Conservation (phyloP, 2,113 vertebrate genomes). For the Megaleporinus macrocephalus region DNA sequence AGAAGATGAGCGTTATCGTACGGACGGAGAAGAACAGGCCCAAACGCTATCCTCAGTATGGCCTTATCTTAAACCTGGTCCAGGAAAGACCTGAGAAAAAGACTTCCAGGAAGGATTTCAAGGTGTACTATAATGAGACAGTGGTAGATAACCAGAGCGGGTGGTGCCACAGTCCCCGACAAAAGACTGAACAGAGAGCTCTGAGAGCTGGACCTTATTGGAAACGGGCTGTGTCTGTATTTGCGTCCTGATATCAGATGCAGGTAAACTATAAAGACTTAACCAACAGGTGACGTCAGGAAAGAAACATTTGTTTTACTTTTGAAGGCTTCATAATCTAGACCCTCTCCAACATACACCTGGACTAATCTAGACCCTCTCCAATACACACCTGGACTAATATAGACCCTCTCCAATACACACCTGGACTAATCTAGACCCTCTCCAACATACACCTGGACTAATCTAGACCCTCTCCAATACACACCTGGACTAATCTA, state of each 20-base stretch:
- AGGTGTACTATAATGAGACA: neutral
- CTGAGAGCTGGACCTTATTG: neutral
- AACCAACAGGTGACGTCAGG: neutral
- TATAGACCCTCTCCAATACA: too few relatives aligned
- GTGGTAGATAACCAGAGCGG: neutral
- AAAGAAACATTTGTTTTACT: neutral
- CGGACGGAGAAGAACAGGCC: constrained; percentile 3
- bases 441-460: too few relatives aligned
- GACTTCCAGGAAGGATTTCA: constrained; percentile 1
- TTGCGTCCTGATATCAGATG: neutral
- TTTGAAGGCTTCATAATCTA: too few relatives aligned
- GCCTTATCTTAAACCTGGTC: constrained; percentile 46
- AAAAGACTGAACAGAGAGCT: constrained; percentile 1
- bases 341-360: too few relatives aligned
- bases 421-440: too few relatives aligned
- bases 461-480: too few relatives aligned
- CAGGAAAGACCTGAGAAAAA: constrained; percentile 29
- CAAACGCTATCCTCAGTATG: neutral
- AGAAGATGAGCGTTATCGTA: constrained; percentile 83
- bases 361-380: too few relatives aligned
- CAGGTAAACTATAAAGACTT: neutral
- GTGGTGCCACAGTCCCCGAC: neutral
- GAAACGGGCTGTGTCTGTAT: neutral
- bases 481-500: too few relatives aligned
- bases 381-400: too few relatives aligned